Evolutionary conservation across 2,888 invertebrate genomes (phyloP).

Genomic region (Eupithecia pulchellata): DNA sequence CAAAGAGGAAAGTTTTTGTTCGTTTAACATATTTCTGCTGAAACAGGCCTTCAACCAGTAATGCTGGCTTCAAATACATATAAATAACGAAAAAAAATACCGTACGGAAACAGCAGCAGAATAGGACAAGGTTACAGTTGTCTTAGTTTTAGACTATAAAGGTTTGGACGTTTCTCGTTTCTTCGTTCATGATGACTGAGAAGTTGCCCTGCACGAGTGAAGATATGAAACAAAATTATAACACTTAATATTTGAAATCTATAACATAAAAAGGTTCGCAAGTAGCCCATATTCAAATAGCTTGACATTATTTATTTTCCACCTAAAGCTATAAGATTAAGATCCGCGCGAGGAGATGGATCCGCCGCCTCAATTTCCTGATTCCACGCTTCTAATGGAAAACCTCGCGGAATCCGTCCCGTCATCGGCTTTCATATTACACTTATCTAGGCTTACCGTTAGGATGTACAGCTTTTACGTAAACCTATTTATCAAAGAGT

Average conservation of each 20-base stretch:
- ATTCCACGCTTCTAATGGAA: constrained; percentile 15
- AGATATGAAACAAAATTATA: too few relatives aligned
- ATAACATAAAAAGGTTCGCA: background rate
- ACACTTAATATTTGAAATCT: background rate
- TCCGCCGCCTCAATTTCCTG: constrained; percentile 5
- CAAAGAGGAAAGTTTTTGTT: constrained; percentile 4
- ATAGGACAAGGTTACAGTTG: too few relatives aligned
- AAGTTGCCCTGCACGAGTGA: too few relatives aligned
- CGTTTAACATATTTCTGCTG: background rate
- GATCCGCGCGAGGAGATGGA: constrained; percentile 5
- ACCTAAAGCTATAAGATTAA: constrained; percentile 6
- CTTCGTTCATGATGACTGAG: too few relatives aligned
- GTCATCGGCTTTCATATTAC: background rate
- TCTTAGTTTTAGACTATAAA: too few relatives aligned
- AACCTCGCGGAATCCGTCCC: constrained; percentile 1
- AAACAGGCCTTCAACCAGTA: background rate
- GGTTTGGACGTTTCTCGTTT: too few relatives aligned
- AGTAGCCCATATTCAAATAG: background rate
- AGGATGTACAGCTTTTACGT: background rate
- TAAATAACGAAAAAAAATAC: background rate
- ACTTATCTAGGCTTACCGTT: constrained; percentile 4
- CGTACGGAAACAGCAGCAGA: too few relatives aligned
- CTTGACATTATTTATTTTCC: background rate
- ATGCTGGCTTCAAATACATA: too few relatives aligned
- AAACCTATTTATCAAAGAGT: background rate